Evolutionary conservation across 1,140 invertebrate species (phyloP).

Genomic region (Daktulosphaira vitifoliae): DNA sequence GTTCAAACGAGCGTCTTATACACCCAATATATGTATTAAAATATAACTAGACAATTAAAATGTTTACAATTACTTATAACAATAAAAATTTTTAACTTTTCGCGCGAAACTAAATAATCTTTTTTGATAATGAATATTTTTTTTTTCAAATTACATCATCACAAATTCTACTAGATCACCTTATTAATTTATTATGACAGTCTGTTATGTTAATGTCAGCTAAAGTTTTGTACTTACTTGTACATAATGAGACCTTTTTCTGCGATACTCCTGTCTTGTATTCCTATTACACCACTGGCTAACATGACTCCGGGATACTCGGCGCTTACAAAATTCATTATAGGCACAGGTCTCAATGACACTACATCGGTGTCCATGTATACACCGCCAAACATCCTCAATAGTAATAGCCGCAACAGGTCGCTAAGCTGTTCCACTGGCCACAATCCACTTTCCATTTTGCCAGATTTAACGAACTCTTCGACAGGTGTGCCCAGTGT

Average conservation of each 20-base stretch:
- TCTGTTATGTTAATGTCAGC: no score
- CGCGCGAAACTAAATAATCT: no score
- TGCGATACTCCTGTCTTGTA: background rate
- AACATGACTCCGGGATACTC: background rate
- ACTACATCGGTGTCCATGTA: conserved; percentile 70
- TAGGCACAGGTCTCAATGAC: conserved; percentile 46
- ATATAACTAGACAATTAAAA: no score
- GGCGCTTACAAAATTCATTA: background rate
- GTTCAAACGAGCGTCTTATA: no score
- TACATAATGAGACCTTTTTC: background rate
- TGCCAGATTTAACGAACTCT: conserved; percentile 48
- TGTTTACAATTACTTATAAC: no score
- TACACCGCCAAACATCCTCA: conserved; percentile 68
- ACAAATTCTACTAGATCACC: no score
- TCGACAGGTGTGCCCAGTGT: conserved; percentile 53
- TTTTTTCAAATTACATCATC: no score
- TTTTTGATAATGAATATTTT: no score
- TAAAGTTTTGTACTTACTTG: background rate
- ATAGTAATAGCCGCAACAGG: conserved; percentile 57
- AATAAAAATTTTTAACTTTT: no score
- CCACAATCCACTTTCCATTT: conserved; percentile 49
- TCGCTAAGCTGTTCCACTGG: conserved; percentile 57
- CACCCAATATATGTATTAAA: no score
- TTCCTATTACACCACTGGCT: background rate
- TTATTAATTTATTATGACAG: no score